Conservation (phyloP, 1,140 invertebrate genomes). For the Episyrphus balteatus region DNA sequence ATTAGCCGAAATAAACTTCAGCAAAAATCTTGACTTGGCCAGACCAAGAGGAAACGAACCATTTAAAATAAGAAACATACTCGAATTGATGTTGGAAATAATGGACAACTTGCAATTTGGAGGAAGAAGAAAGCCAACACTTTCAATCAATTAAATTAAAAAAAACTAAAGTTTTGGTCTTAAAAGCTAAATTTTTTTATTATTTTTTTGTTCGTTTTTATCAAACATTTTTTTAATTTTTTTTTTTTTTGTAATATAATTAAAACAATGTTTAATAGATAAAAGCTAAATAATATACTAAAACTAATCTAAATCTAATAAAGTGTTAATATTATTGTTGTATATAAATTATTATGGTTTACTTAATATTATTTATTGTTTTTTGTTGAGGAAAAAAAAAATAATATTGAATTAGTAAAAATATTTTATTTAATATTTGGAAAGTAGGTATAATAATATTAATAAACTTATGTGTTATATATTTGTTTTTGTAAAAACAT, state of each 20-base stretch:
- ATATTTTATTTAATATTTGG: no score
- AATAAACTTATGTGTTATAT: no score
- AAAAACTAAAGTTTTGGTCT: neutral
- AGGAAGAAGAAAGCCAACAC: neutral
- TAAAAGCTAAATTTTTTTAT: neutral
- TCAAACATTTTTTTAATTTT: neutral
- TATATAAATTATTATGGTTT: no score
- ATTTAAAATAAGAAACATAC: neutral
- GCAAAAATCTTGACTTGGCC: no score
- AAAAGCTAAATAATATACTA: constrained; percentile 5
- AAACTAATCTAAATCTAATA: constrained; percentile 5
- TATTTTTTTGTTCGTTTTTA: neutral
- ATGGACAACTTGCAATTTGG: constrained; percentile 3
- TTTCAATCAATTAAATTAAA: neutral
- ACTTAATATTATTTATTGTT: no score
- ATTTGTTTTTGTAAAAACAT: no score
- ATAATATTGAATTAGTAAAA: no score
- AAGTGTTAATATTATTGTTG: neutral
- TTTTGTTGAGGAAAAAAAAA: no score
- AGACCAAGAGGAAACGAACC: no score
- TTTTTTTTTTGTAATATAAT: neutral
- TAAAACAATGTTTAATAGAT: constrained; percentile 2
- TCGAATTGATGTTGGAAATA: constrained; percentile 4
- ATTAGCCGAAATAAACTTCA: no score
- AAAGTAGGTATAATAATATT: no score